Evolutionary conservation across 2,888 invertebrate species (phyloP).

Genomic region (Torymus tubicola): DNA sequence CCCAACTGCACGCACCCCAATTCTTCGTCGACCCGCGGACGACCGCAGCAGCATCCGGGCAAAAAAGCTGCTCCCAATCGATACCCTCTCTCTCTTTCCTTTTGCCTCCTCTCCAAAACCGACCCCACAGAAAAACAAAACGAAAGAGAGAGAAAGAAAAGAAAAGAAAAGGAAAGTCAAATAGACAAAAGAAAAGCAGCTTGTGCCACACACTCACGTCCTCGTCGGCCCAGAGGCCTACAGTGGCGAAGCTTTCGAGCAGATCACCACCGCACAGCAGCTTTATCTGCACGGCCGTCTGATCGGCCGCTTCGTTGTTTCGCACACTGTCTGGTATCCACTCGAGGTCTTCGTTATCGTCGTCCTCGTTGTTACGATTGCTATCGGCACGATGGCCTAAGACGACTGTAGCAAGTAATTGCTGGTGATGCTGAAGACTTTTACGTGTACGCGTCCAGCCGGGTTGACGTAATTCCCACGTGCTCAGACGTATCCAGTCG

Average conservation of each 20-base stretch:
- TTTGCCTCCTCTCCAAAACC: too few species aligned
- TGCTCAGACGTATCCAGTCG: constrained; percentile 92
- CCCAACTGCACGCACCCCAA: too few species aligned
- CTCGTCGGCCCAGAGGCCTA: constrained; percentile 92
- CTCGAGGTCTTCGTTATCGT: constrained; percentile 74
- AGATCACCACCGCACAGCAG: constrained; percentile 96
- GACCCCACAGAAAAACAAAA: too few species aligned
- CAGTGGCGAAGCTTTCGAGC: constrained; percentile 93
- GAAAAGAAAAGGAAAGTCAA: too few species aligned
- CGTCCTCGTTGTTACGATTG: constrained; percentile 64
- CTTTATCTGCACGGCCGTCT: constrained; percentile 82
- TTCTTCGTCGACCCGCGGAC: too few species aligned
- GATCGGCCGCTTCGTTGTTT: constrained; percentile 71
- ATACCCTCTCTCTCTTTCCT: too few species aligned
- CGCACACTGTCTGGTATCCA: constrained; percentile 81
- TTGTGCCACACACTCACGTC: constrained; percentile 80
- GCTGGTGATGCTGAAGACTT: constrained; percentile 89
- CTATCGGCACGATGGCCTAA: constrained; percentile 69
- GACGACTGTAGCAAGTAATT: constrained; percentile 78
- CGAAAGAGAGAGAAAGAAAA: too few species aligned
- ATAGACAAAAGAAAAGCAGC: too few species aligned
- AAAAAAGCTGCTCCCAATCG: not conserved
- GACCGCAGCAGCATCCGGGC: not conserved
- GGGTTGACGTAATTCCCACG: constrained; percentile 90
- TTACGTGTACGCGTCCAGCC: constrained; percentile 89